phyloP scores from a whole-genome alignment of 2,113 vertebrate genomes.

The Pedionomus torquatus region DNA sequence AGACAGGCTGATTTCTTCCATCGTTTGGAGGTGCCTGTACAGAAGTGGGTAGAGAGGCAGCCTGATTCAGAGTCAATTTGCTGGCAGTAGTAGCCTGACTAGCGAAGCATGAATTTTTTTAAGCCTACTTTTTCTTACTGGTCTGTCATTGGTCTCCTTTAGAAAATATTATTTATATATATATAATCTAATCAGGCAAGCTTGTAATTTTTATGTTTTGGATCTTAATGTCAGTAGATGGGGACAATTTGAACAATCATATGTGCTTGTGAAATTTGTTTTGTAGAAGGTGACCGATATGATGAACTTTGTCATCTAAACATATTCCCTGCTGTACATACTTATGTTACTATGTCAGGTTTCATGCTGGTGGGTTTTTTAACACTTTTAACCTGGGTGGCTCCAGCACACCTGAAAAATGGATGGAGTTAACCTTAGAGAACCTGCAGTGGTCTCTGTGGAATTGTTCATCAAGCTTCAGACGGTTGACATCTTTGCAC shows the following conservation, averaged over 20 bases:
- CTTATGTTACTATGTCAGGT: neutral
- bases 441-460: neutral
- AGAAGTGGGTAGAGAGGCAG: neutral
- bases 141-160: neutral
- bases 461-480: neutral
- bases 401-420: neutral
- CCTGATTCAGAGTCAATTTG: neutral
- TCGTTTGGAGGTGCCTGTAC: neutral
- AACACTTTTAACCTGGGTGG: neutral
- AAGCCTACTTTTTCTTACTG: neutral
- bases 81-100: neutral
- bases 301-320: neutral
- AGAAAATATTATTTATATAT: too few relatives aligned
- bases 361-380: neutral
- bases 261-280: neutral
- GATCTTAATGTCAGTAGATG: neutral
- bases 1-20: neutral
- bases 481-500: neutral
- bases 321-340: neutral
- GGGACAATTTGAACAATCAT: neutral
- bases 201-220: neutral
- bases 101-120: neutral
- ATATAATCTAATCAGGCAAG: neutral
- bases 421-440: neutral
- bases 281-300: neutral